These are phyloP conservation scores for Linnaemya vulpina DNA, from an alignment of 2,888 invertebrate genomes.

Conservation along the genomic window DNA sequence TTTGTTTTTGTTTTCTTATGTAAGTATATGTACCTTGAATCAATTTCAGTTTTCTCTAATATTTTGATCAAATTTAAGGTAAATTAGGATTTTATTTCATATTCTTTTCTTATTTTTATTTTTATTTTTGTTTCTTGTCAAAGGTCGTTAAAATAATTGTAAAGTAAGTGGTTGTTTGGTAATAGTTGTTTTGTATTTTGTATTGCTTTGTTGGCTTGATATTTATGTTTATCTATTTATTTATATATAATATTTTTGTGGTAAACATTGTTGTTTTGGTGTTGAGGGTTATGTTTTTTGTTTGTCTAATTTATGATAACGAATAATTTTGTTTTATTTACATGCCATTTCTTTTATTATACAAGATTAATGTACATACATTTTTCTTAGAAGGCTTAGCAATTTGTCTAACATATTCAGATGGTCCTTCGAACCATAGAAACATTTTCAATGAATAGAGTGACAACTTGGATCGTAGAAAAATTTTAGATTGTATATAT, in stretches of 20 bases:
- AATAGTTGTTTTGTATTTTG: slow-evolving; percentile 31
- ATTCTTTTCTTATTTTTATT: neutral
- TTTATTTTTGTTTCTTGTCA: neutral
- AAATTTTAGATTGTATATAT: no score
- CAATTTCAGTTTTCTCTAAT: slow-evolving; percentile 29
- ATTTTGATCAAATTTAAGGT: slow-evolving; percentile 51
- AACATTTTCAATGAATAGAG: no score
- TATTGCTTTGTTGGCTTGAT: slow-evolving; percentile 54
- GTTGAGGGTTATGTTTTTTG: neutral
- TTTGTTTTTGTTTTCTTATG: slow-evolving; percentile 4
- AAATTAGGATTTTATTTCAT: slow-evolving; percentile 8
- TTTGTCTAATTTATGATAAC: slow-evolving; percentile 6
- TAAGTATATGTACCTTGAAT: slow-evolving; percentile 21
- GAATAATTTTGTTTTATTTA: slow-evolving; percentile 37
- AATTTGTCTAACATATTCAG: neutral
- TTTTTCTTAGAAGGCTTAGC: slow-evolving; percentile 4
- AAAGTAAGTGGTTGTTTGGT: slow-evolving; percentile 35
- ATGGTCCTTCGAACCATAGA: no score
- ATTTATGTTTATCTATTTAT: neutral
- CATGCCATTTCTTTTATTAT: neutral
- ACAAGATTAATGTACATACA: neutral
- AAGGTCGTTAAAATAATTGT: slow-evolving; percentile 26
- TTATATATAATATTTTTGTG: neutral
- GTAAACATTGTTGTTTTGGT: slow-evolving; percentile 17
- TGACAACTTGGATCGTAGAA: no score